A percentile compares a stretch with the other conserved stretches of the same genome.
Evolutionary conservation across 2,888 invertebrate genomes (phyloP).

Genomic region (Pemphredon lugubris): DNA sequence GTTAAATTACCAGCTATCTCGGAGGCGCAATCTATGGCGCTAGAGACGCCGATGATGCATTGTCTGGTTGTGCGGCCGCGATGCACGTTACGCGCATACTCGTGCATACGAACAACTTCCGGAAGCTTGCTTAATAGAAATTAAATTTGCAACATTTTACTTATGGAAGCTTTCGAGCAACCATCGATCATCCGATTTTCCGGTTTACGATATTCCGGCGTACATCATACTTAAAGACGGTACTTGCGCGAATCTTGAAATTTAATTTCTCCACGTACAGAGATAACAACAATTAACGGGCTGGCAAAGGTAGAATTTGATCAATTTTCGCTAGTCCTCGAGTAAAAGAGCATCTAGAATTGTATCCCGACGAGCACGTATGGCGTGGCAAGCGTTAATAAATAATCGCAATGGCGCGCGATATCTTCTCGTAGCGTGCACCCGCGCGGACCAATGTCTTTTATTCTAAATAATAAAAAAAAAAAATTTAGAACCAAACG

Average conservation of each 20-base stretch:
- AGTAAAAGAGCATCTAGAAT: no score
- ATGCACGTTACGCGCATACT: constrained; percentile 16
- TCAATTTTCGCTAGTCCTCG: no score
- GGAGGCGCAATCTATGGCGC: constrained; percentile 30
- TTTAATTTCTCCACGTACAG: background rate
- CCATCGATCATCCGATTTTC: background rate
- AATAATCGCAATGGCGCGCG: no score
- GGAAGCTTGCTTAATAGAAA: constrained; percentile 44
- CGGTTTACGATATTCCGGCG: background rate
- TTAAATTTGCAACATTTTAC: constrained; percentile 44
- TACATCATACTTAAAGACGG: background rate
- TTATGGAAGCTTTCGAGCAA: constrained; percentile 16
- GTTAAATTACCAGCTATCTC: constrained; percentile 51
- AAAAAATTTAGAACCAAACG: no score
- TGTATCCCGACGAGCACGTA: no score
- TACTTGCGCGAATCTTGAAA: background rate
- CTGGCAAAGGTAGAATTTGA: background rate
- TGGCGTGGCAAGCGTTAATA: no score
- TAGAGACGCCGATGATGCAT: constrained; percentile 48
- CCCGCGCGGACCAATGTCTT: no score
- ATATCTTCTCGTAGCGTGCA: no score
- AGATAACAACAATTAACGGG: background rate
- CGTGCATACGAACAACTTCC: constrained; percentile 47
- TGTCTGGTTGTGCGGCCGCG: constrained; percentile 34
- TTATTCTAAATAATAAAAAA: no score